phyloP scores from a whole-genome alignment of 1,140 invertebrate species.

The Pachypeltis micranthus region DNA sequence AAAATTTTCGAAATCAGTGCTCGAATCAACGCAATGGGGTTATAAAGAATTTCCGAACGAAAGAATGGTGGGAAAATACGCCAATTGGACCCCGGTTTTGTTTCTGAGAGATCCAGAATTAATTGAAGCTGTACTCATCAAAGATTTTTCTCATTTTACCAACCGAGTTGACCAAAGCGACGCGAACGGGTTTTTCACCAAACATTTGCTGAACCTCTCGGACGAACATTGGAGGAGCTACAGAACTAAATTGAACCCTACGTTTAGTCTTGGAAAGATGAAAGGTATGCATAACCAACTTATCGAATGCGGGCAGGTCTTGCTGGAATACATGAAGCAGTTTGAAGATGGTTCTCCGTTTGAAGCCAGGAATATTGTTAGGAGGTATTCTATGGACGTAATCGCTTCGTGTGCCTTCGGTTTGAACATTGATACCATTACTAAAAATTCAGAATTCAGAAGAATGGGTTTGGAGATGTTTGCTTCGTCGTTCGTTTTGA shows the following conservation, averaged over 20 bases:
- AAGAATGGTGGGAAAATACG: too few relatives aligned
- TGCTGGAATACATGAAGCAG: slow-evolving; percentile 33
- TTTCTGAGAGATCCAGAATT: slow-evolving; percentile 32
- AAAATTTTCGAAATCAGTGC: too few relatives aligned
- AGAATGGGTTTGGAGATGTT: slow-evolving; percentile 32
- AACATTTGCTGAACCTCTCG: slow-evolving; percentile 10
- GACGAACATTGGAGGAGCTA: slow-evolving; percentile 43
- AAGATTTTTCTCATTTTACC: slow-evolving; percentile 32
- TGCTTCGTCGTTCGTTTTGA: slow-evolving; percentile 34
- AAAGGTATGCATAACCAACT: slow-evolving; percentile 43
- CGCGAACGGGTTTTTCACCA: background rate
- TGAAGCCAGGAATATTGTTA: slow-evolving; percentile 39
- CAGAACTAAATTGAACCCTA: slow-evolving; percentile 42
- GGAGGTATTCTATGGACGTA: slow-evolving; percentile 41
- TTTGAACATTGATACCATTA: slow-evolving; percentile 37
- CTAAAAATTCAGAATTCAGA: slow-evolving; percentile 37
- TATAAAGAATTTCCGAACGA: too few relatives aligned
- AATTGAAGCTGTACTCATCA: slow-evolving; percentile 30
- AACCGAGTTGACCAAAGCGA: slow-evolving; percentile 20
- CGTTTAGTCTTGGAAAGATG: slow-evolving; percentile 46
- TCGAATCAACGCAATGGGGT: too few relatives aligned
- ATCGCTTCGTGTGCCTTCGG: slow-evolving; percentile 47
- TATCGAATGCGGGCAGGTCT: slow-evolving; percentile 31
- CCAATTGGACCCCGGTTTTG: slow-evolving; percentile 23
- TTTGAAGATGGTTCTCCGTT: slow-evolving; percentile 25